phyloP scores from a whole-genome alignment of 2,797 vertebrate species.

The Chaetodon trifasciatus region DNA sequence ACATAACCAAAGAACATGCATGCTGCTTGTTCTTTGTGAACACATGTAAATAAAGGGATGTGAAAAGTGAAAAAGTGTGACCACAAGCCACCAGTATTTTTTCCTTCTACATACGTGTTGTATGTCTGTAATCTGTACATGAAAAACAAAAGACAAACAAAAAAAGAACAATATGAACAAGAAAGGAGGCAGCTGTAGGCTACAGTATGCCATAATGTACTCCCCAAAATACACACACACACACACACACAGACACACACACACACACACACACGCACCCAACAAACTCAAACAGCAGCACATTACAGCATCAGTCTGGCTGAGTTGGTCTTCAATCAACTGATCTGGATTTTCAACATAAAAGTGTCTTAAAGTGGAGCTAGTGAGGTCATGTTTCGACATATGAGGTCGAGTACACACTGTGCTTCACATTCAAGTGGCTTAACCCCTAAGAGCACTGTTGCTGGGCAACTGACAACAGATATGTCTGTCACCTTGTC shows the following conservation, averaged over 20 bases:
- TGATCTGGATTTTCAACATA: slow-evolving; percentile 17
- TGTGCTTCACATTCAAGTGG: slow-evolving; percentile 5
- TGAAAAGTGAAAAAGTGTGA: neutral
- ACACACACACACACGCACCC: neutral
- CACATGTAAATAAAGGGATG: neutral
- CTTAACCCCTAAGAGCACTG: slow-evolving; percentile 3
- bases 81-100: neutral
- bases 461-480: slow-evolving; percentile 46
- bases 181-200: neutral
- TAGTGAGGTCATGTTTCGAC: neutral
- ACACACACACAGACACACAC: neutral
- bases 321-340: neutral
- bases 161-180: neutral
- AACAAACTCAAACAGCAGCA: neutral
- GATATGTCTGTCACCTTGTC: neutral
- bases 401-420: slow-evolving; percentile 10
- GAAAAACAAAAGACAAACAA: neutral
- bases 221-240: neutral
- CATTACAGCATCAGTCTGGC: neutral
- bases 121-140: neutral
- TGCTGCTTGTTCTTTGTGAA: neutral
- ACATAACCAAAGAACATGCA: neutral
- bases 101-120: neutral
- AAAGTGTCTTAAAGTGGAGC: slow-evolving; percentile 10
- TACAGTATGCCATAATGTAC: neutral